A percentile compares a stretch with the other conserved stretches of the same genome.
Evolutionary conservation across 1,140 invertebrate genomes (phyloP).

Genomic region (Leptopilina boulardi): DNA sequence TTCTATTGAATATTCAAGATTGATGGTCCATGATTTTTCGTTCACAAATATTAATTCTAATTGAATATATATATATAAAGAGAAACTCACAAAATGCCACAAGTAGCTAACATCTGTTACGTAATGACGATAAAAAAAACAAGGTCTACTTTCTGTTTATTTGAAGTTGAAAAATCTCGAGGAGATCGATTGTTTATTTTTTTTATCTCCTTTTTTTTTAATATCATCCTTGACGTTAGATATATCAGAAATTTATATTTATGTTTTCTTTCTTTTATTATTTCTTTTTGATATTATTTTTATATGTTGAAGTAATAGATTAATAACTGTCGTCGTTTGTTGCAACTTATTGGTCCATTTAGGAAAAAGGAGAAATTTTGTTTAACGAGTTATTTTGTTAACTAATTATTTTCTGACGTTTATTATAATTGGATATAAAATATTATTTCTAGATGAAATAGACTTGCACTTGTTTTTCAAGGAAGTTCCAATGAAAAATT

Average conservation of each 20-base stretch:
- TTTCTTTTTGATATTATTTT: background rate
- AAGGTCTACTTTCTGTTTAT: conserved; percentile 7
- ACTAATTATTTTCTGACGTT: background rate
- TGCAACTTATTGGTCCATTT: background rate
- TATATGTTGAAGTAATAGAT: background rate
- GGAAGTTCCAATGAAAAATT: too few relatives aligned
- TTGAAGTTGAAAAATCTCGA: background rate
- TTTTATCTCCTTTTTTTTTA: background rate
- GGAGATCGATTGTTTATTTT: conserved; percentile 8
- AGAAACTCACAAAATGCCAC: conserved; percentile 13
- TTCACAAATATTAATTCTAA: background rate
- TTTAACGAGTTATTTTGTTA: background rate
- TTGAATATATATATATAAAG: background rate
- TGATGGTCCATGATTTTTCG: background rate
- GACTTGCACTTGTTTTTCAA: background rate
- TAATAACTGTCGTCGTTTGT: conserved; percentile 1
- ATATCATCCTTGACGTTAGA: background rate
- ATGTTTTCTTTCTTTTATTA: too few relatives aligned
- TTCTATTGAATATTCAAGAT: background rate
- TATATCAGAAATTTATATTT: too few relatives aligned
- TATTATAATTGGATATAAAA: background rate
- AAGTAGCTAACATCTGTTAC: conserved; percentile 4
- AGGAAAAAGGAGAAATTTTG: background rate
- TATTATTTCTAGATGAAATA: background rate
- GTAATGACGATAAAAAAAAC: background rate